Percentiles rank a stretch among this genome's conserved stretches.
phyloP scores from a whole-genome alignment of 2,888 invertebrate species.

The Drosophila kambysellisi region DNA sequence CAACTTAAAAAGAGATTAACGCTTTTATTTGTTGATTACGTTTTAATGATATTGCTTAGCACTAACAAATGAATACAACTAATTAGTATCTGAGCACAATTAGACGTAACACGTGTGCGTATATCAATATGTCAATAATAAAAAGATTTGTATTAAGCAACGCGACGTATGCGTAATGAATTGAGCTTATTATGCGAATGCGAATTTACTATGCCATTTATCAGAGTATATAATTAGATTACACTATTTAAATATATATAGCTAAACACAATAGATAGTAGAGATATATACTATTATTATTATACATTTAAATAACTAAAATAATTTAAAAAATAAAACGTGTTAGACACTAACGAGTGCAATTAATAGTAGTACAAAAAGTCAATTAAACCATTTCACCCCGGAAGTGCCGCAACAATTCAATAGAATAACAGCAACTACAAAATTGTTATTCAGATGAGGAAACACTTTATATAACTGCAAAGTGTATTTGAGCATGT shows the following conservation, averaged over 20 bases:
- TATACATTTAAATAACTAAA: not conserved
- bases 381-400: constrained; percentile 19
- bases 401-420: constrained; percentile 20
- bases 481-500: not conserved
- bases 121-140: not conserved
- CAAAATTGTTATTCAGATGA: not conserved
- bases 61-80: not conserved
- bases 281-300: not conserved
- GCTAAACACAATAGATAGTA: not conserved
- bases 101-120: constrained; percentile 21
- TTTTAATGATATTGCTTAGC: constrained; percentile 55
- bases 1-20: constrained; percentile 52
- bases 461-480: not conserved
- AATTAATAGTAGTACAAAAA: not conserved
- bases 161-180: not conserved
- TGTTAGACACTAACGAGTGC: not conserved
- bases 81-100: constrained; percentile 9
- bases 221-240: not conserved
- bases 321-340: not conserved
- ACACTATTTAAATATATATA: not conserved
- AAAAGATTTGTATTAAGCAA: constrained; percentile 9
- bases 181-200: constrained; percentile 23
- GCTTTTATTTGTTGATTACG: constrained; percentile 49
- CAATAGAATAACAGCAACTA: not conserved
- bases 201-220: not conserved